Percentiles rank a stretch among this genome's conserved stretches.
Evolutionary conservation across 1,140 invertebrate species (phyloP).

Genomic region (Polypedilum pembai): DNA sequence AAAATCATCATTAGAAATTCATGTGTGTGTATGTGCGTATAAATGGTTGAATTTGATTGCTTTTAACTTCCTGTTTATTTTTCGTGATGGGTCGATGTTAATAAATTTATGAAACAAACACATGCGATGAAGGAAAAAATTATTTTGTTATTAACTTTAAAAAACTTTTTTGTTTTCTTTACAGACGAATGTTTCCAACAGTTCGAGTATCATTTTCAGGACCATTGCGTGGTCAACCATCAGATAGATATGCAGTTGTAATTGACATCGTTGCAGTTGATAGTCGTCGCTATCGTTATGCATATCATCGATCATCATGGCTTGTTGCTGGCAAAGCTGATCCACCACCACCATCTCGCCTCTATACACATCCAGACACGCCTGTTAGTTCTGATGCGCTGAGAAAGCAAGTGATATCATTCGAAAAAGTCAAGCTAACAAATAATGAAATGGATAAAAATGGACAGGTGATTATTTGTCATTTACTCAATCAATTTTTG

Average conservation of each 20-base stretch:
- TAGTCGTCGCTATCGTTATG: conserved; percentile 96
- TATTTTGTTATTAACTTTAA: too few relatives aligned
- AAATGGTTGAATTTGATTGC: conserved; percentile 20
- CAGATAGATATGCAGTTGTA: conserved; percentile 78
- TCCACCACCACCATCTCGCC: conserved; percentile 84
- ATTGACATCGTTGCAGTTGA: conserved; percentile 96
- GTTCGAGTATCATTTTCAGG: conserved; percentile 87
- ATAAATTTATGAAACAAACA: too few relatives aligned
- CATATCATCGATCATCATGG: conserved; percentile 97
- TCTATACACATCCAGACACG: conserved; percentile 95
- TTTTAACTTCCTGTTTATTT: background rate
- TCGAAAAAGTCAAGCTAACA: conserved; percentile 98
- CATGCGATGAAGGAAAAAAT: too few relatives aligned
- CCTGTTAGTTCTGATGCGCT: conserved; percentile 95
- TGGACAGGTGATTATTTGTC: conserved; percentile 71
- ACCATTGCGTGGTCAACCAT: conserved; percentile 53
- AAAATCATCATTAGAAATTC: conserved; percentile 17
- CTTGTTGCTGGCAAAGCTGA: conserved; percentile 97
- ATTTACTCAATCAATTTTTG: background rate
- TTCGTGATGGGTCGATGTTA: too few relatives aligned
- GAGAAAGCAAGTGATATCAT: conserved; percentile 93
- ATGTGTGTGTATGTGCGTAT: too few relatives aligned
- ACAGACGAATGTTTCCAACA: conserved; percentile 97
- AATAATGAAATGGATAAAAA: conserved; percentile 99
- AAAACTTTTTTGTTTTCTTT: conserved; percentile 39